A percentile compares a stretch with the other conserved stretches of the same genome.
Evolutionary conservation across 2,797 vertebrate genomes (phyloP).

Genomic region (Neostethus bicornis): DNA sequence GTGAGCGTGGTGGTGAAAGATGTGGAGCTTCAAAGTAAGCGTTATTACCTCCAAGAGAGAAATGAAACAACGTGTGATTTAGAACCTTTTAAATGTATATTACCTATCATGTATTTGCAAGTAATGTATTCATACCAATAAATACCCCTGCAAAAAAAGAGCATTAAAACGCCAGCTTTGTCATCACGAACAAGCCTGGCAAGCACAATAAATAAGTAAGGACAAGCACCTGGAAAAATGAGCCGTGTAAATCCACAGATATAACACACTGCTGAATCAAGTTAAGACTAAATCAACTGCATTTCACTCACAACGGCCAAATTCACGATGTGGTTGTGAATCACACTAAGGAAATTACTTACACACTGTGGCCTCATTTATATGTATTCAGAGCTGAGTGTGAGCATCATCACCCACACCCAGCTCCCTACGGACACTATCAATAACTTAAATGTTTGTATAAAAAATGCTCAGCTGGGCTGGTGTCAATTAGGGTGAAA

Average conservation of each 20-base stretch:
- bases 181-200: conserved; percentile 46
- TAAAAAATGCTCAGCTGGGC: conserved; percentile 72
- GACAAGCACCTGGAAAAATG: conserved; percentile 59
- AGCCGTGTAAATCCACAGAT: conserved; percentile 67
- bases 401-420: conserved; percentile 50
- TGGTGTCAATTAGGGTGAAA: conserved; percentile 60
- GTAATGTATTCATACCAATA: conserved; percentile 30
- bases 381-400: conserved; percentile 75
- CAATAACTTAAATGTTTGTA: conserved; percentile 77
- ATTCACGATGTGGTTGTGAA: conserved; percentile 61
- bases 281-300: conserved; percentile 71
- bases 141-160: conserved; percentile 45
- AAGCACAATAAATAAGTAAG: conserved; percentile 66
- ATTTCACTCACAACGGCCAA: conserved; percentile 73
- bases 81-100: conserved; percentile 1
- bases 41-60: not conserved
- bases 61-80: not conserved
- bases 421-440: conserved; percentile 67
- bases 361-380: conserved; percentile 73
- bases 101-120: conserved; percentile 10
- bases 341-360: conserved; percentile 78
- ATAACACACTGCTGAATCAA: conserved; percentile 60
- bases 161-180: conserved; percentile 25
- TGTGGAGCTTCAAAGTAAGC: not conserved
- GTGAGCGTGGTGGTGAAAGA: not conserved